phyloP scores from a whole-genome alignment of 2,888 invertebrate species.

The Conistra vaccinii region DNA sequence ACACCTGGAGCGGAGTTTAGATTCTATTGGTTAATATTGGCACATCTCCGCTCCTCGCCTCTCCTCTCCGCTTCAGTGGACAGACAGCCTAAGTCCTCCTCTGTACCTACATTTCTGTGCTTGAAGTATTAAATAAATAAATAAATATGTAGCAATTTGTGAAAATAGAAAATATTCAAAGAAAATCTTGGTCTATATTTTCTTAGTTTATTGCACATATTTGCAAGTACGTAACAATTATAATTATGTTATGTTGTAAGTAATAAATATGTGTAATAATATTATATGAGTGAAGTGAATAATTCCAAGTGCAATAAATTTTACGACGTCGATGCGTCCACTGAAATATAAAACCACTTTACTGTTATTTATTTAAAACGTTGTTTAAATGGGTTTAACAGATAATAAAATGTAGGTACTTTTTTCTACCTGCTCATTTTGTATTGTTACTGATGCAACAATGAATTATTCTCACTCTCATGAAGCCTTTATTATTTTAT shows the following conservation, averaged over 20 bases:
- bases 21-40: no score
- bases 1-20: no score
- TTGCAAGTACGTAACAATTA: no score
- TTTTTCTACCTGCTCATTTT: not conserved
- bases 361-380: not conserved
- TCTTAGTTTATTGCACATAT: not conserved
- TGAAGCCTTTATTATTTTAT: not conserved
- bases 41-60: no score
- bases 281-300: not conserved
- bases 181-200: no score
- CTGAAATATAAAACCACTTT: not conserved
- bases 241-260: no score
- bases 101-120: no score
- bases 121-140: no score
- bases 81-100: no score
- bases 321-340: not conserved
- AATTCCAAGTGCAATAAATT: constrained; percentile 1
- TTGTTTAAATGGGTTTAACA: not conserved
- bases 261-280: no score
- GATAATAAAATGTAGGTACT: not conserved
- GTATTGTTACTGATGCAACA: not conserved
- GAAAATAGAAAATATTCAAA: not conserved
- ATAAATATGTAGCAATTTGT: no score
- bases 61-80: no score
- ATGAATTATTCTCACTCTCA: not conserved